Percentiles rank a stretch among this genome's conserved stretches.
Conservation (phyloP, 1,140 invertebrate genomes). For the Nylanderia fulva region DNA sequence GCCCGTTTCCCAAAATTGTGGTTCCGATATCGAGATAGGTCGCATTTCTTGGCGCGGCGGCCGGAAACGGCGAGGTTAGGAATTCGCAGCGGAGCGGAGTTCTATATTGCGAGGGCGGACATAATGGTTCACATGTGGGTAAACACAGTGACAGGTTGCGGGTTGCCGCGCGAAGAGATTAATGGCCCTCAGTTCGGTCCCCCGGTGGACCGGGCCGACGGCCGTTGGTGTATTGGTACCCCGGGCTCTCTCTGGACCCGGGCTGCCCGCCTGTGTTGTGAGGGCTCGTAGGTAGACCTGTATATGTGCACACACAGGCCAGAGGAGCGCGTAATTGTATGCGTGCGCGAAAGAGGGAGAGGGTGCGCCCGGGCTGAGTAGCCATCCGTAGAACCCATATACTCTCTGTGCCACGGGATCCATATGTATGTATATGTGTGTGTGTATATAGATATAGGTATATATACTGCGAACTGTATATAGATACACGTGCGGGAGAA, state of each 20-base stretch:
- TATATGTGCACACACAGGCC: neutral
- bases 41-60: constrained; percentile 28
- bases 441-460: constrained; percentile 65
- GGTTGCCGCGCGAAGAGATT: constrained; percentile 84
- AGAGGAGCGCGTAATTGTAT: constrained; percentile 49
- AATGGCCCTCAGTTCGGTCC: constrained; percentile 82
- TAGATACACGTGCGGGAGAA: constrained; percentile 73
- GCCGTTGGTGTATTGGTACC: constrained; percentile 65
- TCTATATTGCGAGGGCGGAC: constrained; percentile 82
- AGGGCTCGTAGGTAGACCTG: neutral
- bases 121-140: constrained; percentile 86
- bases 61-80: constrained; percentile 68
- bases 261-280: constrained; percentile 8
- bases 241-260: constrained; percentile 27
- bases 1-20: neutral
- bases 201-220: constrained; percentile 70
- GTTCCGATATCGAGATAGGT: neutral
- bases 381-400: constrained; percentile 82
- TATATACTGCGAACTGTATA: constrained; percentile 66
- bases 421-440: constrained; percentile 61
- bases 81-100: constrained; percentile 63
- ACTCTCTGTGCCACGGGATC: constrained; percentile 75
- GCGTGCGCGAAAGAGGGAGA: constrained; percentile 69
- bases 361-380: constrained; percentile 81
- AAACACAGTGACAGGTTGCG: constrained; percentile 86